phyloP scores from a whole-genome alignment of 2,888 invertebrate species.

The Phanerotoma sp. region DNA sequence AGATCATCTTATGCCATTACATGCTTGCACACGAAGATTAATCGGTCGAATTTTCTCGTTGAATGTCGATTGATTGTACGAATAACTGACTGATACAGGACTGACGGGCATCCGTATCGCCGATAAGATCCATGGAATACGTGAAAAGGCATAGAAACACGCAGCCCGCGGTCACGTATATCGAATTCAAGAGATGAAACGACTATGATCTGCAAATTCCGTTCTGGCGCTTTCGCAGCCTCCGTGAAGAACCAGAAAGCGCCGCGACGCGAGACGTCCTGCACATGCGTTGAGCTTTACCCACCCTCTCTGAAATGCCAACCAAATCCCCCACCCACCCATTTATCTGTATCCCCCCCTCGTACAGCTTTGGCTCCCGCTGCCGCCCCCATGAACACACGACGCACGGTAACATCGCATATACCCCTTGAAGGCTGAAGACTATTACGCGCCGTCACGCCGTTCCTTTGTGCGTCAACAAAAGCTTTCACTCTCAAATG shows the following conservation, averaged over 20 bases:
- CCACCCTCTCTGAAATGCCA: slow-evolving; percentile 28
- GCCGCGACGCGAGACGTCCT: slow-evolving; percentile 55
- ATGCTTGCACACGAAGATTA: neutral
- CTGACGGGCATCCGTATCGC: neutral
- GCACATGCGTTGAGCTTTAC: slow-evolving; percentile 56
- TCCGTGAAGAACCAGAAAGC: slow-evolving; percentile 53
- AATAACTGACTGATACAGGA: neutral
- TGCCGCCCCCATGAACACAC: slow-evolving; percentile 25
- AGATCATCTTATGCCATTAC: neutral
- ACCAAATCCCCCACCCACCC: slow-evolving; percentile 28
- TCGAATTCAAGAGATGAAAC: slow-evolving; percentile 54
- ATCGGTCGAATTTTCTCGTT: neutral
- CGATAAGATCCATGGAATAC: slow-evolving; percentile 12
- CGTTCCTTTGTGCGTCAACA: slow-evolving; percentile 52
- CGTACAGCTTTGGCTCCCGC: slow-evolving; percentile 12
- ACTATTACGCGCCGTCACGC: slow-evolving; percentile 48
- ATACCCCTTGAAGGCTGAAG: slow-evolving; percentile 37
- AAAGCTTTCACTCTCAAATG: slow-evolving; percentile 34
- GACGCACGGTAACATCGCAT: slow-evolving; percentile 26
- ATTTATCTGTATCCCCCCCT: slow-evolving; percentile 26
- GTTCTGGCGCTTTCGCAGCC: slow-evolving; percentile 54
- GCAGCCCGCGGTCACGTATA: slow-evolving; percentile 38
- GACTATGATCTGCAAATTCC: slow-evolving; percentile 56
- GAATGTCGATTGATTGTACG: neutral
- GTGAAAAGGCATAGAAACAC: slow-evolving; percentile 14